Evolutionary conservation across 1,140 invertebrate genomes (phyloP), one percentile per base, ranked within the genome.

Genomic region (Brachionus asplanchnoidis): DNA sequence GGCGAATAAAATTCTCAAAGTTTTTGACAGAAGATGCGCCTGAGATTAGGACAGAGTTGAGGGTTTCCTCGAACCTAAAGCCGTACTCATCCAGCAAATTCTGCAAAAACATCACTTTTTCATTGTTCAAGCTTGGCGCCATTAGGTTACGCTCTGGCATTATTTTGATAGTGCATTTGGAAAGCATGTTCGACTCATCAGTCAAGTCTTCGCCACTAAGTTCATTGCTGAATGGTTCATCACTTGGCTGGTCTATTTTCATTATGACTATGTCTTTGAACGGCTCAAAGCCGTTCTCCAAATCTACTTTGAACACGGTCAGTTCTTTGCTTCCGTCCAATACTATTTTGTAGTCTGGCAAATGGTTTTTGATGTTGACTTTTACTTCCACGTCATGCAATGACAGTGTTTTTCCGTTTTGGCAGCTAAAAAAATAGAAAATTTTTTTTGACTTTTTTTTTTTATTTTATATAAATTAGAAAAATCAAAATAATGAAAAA

Each of bases 71-170:
- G 60, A 82, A 82, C 14, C 42, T 82, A 7, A 82, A 68, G 14
- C 40, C 40, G 8, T 65, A 82, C 28, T 82, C 79, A 56, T 82
- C 79, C 3, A 82, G 28, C 23, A 82, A 65, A 65, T 82, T 82
- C 65, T 82, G 79, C n/a, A 82, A 65, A 23, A 82, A 82, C 79
- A 82, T 82, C 2, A 82, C 65, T 82, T 82, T 82, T 82, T 82
- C 79, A 82, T 82, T 68, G 20, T 82, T 82, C 20, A 68, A 60
- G 60, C 9, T 65, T 42, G 79, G 79, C 20, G 79, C 23, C 53
- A 82, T 82, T 36, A 82, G 20, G 53, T 82, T 82, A 5, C 79
- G 79, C 32, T 82, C 79, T 32, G 79, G 79, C 44, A 36, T 20
- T 44, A 82, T 82, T 60, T 28, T 82, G 4, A 82, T 26, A 14